Conservation (phyloP, 2,113 vertebrate species). For the Seriola rivoliana region DNA sequence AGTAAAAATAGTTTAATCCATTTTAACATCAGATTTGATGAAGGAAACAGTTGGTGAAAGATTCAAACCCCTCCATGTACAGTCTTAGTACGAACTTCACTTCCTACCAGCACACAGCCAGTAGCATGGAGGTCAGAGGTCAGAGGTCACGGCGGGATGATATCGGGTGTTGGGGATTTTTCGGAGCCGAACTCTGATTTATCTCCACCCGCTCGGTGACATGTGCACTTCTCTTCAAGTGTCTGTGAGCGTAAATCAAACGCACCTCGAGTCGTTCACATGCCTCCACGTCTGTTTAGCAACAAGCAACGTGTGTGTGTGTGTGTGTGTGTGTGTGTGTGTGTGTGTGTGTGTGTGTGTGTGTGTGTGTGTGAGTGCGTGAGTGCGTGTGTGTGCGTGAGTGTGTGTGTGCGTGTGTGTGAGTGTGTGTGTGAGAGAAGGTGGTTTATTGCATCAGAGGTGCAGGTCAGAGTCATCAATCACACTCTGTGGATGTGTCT, state of each 20-base stretch:
- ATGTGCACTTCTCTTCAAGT: slow-evolving; percentile 24
- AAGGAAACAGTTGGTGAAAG: too few relatives aligned
- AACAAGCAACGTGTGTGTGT: slow-evolving; percentile 13
- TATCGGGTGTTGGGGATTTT: slow-evolving; percentile 23
- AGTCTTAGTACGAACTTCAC: too few relatives aligned
- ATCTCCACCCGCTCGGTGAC: slow-evolving; percentile 16
- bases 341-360: not conserved
- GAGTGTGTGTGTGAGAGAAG: not conserved
- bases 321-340: slow-evolving; percentile 25
- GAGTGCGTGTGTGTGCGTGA: slow-evolving; percentile 23
- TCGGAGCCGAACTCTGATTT: slow-evolving; percentile 9
- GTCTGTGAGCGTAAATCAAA: slow-evolving; percentile 52
- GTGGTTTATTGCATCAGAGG: slow-evolving; percentile 42
- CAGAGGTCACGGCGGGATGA: slow-evolving; percentile 18
- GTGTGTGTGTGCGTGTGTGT: slow-evolving; percentile 41
- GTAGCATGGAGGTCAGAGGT: slow-evolving; percentile 16
- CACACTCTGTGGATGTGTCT: slow-evolving; percentile 51
- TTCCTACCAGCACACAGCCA: too few relatives aligned
- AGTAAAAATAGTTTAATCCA: too few relatives aligned
- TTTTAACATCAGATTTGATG: too few relatives aligned
- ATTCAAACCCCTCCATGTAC: too few relatives aligned
- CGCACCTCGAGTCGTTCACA: slow-evolving; percentile 15
- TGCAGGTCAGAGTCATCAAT: slow-evolving; percentile 36
- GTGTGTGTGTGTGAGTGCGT: slow-evolving; percentile 39
- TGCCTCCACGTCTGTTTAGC: slow-evolving; percentile 3